phyloP scores from a whole-genome alignment of 2,888 invertebrate species.

The Acanthoscelides obtectus region DNA sequence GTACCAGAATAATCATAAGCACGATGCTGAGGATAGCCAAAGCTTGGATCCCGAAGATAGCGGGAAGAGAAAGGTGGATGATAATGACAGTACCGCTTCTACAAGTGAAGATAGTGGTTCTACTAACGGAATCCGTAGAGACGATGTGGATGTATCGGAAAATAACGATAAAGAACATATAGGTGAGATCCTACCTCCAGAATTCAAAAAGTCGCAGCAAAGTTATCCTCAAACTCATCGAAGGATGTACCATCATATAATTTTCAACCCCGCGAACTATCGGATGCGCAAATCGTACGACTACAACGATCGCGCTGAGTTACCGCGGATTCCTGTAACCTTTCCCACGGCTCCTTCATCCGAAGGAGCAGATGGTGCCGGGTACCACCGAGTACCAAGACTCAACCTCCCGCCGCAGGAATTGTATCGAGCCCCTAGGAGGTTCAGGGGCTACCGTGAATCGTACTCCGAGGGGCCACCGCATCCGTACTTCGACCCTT shows the following conservation, averaged over 20 bases:
- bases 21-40: conserved; percentile 4
- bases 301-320: conserved; percentile 23
- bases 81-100: not conserved
- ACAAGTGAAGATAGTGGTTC: not conserved
- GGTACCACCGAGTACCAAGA: conserved; percentile 19
- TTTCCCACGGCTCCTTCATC: conserved; percentile 12
- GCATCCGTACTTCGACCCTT: conserved; percentile 34
- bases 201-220: conserved; percentile 27
- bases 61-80: conserved; percentile 1
- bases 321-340: conserved; percentile 18
- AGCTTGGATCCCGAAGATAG: not conserved
- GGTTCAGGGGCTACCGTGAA: conserved; percentile 27
- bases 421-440: conserved; percentile 27
- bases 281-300: conserved; percentile 28
- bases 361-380: conserved; percentile 6
- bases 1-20: not conserved
- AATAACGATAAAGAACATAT: conserved; percentile 41
- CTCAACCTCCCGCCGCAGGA: conserved; percentile 24
- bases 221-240: conserved; percentile 2
- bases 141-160: conserved; percentile 29
- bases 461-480: conserved; percentile 21
- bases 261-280: conserved; percentile 11
- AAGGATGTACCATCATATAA: conserved; percentile 5
- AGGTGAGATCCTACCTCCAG: conserved; percentile 43
- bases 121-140: conserved; percentile 17